phyloP scores from a whole-genome alignment of 1,140 invertebrate species.

The Cheumatopsyche charites region DNA sequence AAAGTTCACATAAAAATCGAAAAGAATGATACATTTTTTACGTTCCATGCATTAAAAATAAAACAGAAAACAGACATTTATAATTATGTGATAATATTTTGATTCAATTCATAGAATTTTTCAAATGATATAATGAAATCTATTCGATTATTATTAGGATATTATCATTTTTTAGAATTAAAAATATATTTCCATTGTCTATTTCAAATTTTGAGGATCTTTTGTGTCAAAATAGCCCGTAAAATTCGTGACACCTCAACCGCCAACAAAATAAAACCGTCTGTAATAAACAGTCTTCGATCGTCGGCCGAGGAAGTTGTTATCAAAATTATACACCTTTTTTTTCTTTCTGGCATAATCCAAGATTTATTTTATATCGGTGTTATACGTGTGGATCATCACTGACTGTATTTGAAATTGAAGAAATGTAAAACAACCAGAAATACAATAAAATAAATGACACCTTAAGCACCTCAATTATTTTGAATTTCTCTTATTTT shows the following conservation, averaged over 20 bases:
- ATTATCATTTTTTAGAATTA: too few relatives aligned
- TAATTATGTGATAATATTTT: too few relatives aligned
- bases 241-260: slow-evolving; percentile 48
- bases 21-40: too few relatives aligned
- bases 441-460: not conserved
- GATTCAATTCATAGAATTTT: too few relatives aligned
- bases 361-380: slow-evolving; percentile 28
- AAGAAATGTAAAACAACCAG: not conserved
- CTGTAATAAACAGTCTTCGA: slow-evolving; percentile 31
- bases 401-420: slow-evolving; percentile 16
- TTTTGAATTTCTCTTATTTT: too few relatives aligned
- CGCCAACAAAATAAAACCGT: slow-evolving; percentile 42
- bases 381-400: slow-evolving; percentile 21
- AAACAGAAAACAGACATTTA: too few relatives aligned
- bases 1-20: slow-evolving; percentile 20
- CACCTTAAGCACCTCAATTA: not conserved
- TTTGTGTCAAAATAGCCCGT: slow-evolving; percentile 31
- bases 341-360: slow-evolving; percentile 23
- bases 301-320: slow-evolving; percentile 44
- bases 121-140: too few relatives aligned
- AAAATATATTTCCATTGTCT: too few relatives aligned
- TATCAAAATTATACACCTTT: slow-evolving; percentile 47
- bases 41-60: too few relatives aligned
- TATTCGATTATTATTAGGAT: too few relatives aligned
- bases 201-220: slow-evolving; percentile 38